These are phyloP conservation scores for Rhadina sibilatrix DNA, from an alignment of 2,113 vertebrate species.

Conservation along the genomic window DNA sequence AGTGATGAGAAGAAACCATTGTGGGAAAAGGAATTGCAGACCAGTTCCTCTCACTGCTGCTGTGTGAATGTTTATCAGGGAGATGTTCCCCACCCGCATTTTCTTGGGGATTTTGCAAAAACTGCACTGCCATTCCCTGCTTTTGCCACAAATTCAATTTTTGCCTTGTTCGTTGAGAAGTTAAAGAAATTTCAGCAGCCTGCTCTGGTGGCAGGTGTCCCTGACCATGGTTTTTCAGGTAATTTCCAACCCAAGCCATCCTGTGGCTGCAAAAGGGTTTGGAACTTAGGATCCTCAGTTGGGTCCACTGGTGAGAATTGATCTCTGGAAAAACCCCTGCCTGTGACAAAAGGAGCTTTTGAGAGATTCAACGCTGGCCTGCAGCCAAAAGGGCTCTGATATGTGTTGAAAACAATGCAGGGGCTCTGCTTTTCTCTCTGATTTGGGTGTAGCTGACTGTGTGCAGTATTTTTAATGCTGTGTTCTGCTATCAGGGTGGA, in stretches of 20 bases:
- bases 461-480: not conserved
- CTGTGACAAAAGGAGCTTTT: not conserved
- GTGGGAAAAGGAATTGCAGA: not conserved
- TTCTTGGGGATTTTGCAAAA: not conserved
- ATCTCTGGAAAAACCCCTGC: not conserved
- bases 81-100: not conserved
- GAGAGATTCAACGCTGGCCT: accelerated
- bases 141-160: not conserved
- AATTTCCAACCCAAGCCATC: not conserved
- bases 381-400: not conserved
- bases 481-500: accelerated
- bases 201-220: not conserved
- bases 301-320: not conserved
- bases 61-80: not conserved
- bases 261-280: not conserved
- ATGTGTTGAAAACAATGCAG: not conserved
- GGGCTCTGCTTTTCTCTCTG: not conserved
- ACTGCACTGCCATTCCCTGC: not conserved
- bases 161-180: not conserved
- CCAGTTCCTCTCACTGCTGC: not conserved
- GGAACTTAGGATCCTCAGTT: not conserved
- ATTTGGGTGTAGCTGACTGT: not conserved
- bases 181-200: not conserved
- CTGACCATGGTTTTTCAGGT: not conserved
- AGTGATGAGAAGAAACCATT: not conserved